phyloP scores from a whole-genome alignment of 1,140 invertebrate species.

The Drosophila lacteicornis region DNA sequence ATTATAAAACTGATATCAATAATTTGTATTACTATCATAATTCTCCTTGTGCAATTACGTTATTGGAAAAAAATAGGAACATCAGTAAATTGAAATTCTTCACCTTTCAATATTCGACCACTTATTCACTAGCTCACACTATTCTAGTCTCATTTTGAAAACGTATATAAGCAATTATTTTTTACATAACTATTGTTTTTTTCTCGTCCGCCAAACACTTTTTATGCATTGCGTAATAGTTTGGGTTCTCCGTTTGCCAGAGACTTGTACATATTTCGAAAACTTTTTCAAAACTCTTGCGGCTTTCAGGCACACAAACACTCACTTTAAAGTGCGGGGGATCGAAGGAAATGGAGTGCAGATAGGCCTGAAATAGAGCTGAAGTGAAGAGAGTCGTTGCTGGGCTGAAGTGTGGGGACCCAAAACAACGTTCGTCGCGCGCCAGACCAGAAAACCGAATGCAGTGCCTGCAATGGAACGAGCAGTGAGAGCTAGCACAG shows the following conservation, averaged over 20 bases:
- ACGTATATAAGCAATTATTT: conserved; percentile 28
- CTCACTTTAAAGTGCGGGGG: conserved; percentile 68
- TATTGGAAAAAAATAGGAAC: not conserved
- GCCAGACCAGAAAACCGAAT: conserved; percentile 80
- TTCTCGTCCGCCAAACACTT: conserved; percentile 37
- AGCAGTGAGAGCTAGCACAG: conserved; percentile 33
- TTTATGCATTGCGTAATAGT: conserved; percentile 66
- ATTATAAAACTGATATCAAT: not conserved
- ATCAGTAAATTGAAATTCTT: not conserved
- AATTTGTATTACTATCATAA: not conserved
- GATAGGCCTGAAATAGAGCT: conserved; percentile 57
- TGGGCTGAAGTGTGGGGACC: conserved; percentile 52
- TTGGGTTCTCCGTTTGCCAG: conserved; percentile 12
- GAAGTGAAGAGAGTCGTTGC: conserved; percentile 60
- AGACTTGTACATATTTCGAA: conserved; percentile 22
- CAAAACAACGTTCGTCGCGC: conserved; percentile 74
- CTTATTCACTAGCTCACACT: not conserved
- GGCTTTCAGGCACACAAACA: conserved; percentile 12
- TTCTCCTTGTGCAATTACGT: not conserved
- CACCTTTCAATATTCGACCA: not conserved
- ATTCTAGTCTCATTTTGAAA: not conserved
- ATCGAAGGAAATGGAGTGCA: conserved; percentile 44
- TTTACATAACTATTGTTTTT: conserved; percentile 73
- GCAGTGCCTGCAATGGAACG: conserved; percentile 55
- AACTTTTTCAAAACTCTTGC: conserved; percentile 33